Conservation (phyloP, 2,888 invertebrate species). For the Harpalus rufipes region DNA sequence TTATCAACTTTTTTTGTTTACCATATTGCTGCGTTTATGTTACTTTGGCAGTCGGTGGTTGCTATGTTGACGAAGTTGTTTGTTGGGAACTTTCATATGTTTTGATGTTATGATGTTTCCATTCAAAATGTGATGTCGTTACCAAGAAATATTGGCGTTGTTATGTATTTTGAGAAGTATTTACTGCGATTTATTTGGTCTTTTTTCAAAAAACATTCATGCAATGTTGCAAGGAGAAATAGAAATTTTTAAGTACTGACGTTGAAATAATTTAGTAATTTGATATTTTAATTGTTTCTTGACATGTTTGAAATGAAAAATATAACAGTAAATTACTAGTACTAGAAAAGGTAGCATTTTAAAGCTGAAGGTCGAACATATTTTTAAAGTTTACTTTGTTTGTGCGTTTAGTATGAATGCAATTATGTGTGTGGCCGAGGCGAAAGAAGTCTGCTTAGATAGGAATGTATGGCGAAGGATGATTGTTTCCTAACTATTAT, state of each 20-base stretch:
- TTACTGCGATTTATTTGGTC: background rate
- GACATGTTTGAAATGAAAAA: background rate
- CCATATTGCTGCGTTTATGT: constrained; percentile 48
- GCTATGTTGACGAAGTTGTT: constrained; percentile 23
- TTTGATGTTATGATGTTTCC: constrained; percentile 15
- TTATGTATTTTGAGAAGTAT: background rate
- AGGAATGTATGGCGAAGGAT: too few relatives aligned
- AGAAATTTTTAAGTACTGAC: background rate
- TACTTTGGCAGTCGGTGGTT: constrained; percentile 10
- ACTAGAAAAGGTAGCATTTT: too few relatives aligned
- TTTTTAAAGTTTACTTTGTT: too few relatives aligned
- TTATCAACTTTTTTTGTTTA: constrained; percentile 61
- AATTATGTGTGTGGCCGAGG: too few relatives aligned
- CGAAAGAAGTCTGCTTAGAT: too few relatives aligned
- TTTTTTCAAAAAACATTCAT: background rate
- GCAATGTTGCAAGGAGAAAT: background rate
- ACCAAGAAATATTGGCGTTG: background rate
- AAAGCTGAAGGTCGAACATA: too few relatives aligned
- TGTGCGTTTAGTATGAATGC: too few relatives aligned
- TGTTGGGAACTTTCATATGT: constrained; percentile 10
- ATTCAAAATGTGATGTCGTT: background rate
- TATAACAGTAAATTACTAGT: background rate
- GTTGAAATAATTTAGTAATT: background rate
- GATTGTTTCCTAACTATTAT: too few relatives aligned
- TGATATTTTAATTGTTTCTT: constrained; percentile 4